Conservation (phyloP, 1,140 invertebrate genomes). For the Drosophila simulans region DNA sequence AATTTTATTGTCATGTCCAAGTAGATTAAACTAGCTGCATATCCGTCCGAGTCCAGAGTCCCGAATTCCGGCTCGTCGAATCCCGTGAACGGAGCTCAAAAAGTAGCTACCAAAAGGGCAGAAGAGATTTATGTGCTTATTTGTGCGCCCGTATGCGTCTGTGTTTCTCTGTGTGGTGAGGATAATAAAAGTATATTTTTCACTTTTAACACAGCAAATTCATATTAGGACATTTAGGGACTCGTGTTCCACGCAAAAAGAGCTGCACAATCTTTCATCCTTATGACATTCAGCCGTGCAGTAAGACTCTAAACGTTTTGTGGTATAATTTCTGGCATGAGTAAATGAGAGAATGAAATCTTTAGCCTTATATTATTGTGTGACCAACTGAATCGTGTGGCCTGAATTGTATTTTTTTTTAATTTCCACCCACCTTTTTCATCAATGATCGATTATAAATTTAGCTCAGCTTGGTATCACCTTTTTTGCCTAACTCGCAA, state of each 20-base stretch:
- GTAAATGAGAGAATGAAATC: no score
- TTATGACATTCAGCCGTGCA: constrained; percentile 48
- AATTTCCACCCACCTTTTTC: not conserved
- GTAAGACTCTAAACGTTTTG: not conserved
- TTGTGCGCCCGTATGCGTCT: constrained; percentile 15
- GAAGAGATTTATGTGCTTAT: constrained; percentile 63
- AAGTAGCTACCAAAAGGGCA: constrained; percentile 69
- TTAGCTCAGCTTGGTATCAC: not conserved
- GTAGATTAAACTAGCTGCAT: constrained; percentile 83
- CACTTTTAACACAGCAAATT: constrained; percentile 41
- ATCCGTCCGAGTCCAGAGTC: constrained; percentile 27
- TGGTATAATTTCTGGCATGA: no score
- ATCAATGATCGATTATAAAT: constrained; percentile 21
- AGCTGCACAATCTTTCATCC: constrained; percentile 48
- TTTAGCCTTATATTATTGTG: no score
- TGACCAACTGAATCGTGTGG: no score
- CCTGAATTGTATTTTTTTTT: no score
- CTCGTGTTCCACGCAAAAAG: constrained; percentile 2
- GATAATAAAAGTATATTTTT: constrained; percentile 58
- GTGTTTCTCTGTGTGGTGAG: constrained; percentile 15
- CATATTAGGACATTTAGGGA: constrained; percentile 10
- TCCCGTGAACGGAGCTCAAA: constrained; percentile 48
- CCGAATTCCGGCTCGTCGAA: constrained; percentile 16
- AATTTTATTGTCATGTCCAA: constrained; percentile 83
- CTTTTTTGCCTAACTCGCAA: constrained; percentile 44